Evolutionary conservation across 2,113 vertebrate species (phyloP).

Genomic region (Bufo gargarizans): DNA sequence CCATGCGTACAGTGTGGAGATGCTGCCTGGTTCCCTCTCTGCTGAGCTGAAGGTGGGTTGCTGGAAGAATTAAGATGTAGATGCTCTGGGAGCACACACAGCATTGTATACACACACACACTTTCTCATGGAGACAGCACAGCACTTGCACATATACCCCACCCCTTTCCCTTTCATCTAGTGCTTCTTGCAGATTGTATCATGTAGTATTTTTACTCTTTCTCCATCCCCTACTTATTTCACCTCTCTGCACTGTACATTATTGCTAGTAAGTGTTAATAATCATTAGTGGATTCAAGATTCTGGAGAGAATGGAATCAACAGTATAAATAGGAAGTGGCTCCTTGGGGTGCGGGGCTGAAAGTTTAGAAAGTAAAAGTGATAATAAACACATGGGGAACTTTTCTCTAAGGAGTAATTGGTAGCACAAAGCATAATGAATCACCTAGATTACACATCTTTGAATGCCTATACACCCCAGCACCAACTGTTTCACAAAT

Average conservation of each 20-base stretch:
- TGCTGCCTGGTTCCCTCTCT: neutral
- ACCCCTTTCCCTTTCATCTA: slow-evolving; percentile 28
- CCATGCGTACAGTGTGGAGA: slow-evolving; percentile 11
- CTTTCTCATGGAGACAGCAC: slow-evolving; percentile 41
- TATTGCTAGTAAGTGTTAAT: neutral
- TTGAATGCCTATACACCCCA: no score
- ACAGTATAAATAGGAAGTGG: neutral
- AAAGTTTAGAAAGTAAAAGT: slow-evolving; percentile 20
- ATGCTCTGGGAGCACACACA: neutral
- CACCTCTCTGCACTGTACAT: neutral
- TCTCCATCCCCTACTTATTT: neutral
- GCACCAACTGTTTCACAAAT: no score
- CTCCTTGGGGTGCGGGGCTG: neutral
- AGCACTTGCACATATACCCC: slow-evolving; percentile 3
- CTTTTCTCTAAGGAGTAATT: neutral
- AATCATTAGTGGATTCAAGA: slow-evolving; percentile 32
- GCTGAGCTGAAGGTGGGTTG: neutral
- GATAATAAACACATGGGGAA: neutral
- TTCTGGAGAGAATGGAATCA: neutral
- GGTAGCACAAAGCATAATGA: no score
- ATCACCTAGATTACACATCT: no score
- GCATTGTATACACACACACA: slow-evolving; percentile 6
- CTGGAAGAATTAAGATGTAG: slow-evolving; percentile 47
- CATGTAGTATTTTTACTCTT: neutral
- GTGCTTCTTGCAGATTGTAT: slow-evolving; percentile 24